Conservation (phyloP, 1,140 invertebrate genomes). For the Pseudomyrmex cubaensis region DNA sequence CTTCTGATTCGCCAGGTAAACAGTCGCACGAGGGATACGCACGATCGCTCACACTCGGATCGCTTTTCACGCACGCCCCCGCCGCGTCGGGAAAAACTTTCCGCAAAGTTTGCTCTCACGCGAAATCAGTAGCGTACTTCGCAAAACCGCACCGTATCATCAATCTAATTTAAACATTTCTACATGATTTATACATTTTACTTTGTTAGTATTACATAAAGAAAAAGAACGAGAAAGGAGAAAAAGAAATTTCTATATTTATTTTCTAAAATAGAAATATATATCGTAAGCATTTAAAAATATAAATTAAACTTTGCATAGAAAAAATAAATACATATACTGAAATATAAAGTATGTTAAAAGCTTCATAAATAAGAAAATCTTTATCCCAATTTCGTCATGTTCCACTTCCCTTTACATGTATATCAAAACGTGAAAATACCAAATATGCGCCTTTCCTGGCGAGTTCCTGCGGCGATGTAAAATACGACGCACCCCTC, state of each 20-base stretch:
- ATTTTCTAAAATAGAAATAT: too few species aligned
- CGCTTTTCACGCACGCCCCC: conserved; percentile 61
- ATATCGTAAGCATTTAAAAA: too few species aligned
- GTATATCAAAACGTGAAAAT: conserved; percentile 1
- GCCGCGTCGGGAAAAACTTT: conserved; percentile 59
- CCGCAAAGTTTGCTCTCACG: conserved; percentile 3
- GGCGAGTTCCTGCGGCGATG: neutral
- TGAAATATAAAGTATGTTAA: neutral
- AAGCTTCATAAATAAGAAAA: neutral
- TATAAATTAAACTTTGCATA: too few species aligned
- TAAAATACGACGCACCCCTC: conserved; percentile 32
- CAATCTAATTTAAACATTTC: neutral
- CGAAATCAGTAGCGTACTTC: conserved; percentile 17
- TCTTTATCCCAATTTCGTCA: neutral
- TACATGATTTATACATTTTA: neutral
- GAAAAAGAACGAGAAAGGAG: too few species aligned
- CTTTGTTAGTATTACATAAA: neutral
- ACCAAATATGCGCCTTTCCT: conserved; percentile 5
- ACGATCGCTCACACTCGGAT: conserved; percentile 62
- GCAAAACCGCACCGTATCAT: neutral
- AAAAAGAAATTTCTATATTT: too few species aligned
- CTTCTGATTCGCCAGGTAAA: conserved; percentile 48
- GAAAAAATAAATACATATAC: too few species aligned
- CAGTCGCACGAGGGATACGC: conserved; percentile 39
- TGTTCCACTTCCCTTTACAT: neutral